A percentile compares a stretch with the other conserved stretches of the same genome.
phyloP scores from a whole-genome alignment of 1,140 invertebrate genomes.

The Bradysia coprophila region DNA sequence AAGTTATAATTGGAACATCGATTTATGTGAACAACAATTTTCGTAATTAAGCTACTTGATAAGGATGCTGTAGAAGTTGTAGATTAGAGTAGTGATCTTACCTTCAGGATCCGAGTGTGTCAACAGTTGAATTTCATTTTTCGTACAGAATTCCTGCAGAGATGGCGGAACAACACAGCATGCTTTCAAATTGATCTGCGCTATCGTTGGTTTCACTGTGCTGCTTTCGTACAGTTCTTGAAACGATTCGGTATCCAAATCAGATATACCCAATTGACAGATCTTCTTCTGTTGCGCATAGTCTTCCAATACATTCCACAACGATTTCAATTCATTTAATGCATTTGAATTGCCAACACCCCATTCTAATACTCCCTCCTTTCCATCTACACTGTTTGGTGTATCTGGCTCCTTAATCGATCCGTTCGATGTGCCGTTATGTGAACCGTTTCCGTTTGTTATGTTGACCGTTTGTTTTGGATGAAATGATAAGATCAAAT shows the following conservation, averaged over 20 bases:
- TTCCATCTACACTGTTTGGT: neutral
- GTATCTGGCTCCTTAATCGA: neutral
- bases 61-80: too few species aligned
- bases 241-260: conserved; percentile 67
- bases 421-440: neutral
- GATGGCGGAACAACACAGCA: conserved; percentile 91
- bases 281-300: conserved; percentile 25
- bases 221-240: conserved; percentile 58
- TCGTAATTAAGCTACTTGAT: too few species aligned
- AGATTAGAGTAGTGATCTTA: too few species aligned
- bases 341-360: conserved; percentile 25
- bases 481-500: conserved; percentile 21
- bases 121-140: conserved; percentile 79
- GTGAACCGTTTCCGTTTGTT: neutral
- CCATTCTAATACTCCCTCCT: conserved; percentile 3
- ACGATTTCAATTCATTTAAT: conserved; percentile 32
- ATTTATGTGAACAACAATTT: too few species aligned
- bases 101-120: conserved; percentile 89
- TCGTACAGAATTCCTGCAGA: conserved; percentile 74
- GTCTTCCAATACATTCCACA: conserved; percentile 26
- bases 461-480: conserved; percentile 7
- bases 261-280: conserved; percentile 65
- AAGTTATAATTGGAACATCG: too few species aligned
- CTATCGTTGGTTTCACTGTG: conserved; percentile 72
- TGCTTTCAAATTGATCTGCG: conserved; percentile 88